Evolutionary conservation across 2,888 invertebrate species (phyloP), one percentile per base, ranked within the genome.

Genomic region (Monoplex corrugatus): DNA sequence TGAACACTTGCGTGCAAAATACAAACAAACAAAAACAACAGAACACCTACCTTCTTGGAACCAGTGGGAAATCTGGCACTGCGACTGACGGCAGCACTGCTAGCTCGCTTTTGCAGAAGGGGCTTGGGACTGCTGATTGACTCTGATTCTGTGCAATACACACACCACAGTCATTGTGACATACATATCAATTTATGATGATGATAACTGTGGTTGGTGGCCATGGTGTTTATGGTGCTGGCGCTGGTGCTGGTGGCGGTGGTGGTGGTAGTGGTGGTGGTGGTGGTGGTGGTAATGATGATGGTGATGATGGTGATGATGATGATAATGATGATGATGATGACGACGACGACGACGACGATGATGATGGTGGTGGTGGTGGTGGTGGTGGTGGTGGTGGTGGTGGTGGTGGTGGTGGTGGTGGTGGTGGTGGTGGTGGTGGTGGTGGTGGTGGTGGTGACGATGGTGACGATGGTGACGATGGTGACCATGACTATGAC

Each of bases 91-190:
- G n/a, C 44, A 10, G 82, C 82, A 28, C 83, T 83, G 83, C 50
- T 83, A 83, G 83, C 83, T 83, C 83, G 83, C 35, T 83, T 83
- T 8, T 44, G 83, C 50, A 19, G 83, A 83, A 50, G 35, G 2
- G 50, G 45, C 16, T 50, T 83, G 45, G 83, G 35, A 35, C 16
- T 35, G 32, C 19, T 35, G 3, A n/a, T 5, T 6, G 78, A 40
- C 19, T 40, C 78, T 78, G 78, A 50, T 50, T 19, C 8, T 8
- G 28, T 68, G 28, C 5, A 68, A 68, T 5, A 68, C 28, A 68
- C 5, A 68, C n/a, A 68, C 5, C n/a, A 50, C 19, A 13, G 19
- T 50, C 50, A 50, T 50, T n/a, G n/a, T n/a, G n/a, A n/a, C n/a
- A n/a, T n/a, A n/a, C n/a, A n/a, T n/a, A n/a, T n/a, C n/a, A n/a